Percentiles rank a stretch among this genome's conserved stretches.
Evolutionary conservation across 2,797 vertebrate species (phyloP).

Genomic region (Coilia nasus): DNA sequence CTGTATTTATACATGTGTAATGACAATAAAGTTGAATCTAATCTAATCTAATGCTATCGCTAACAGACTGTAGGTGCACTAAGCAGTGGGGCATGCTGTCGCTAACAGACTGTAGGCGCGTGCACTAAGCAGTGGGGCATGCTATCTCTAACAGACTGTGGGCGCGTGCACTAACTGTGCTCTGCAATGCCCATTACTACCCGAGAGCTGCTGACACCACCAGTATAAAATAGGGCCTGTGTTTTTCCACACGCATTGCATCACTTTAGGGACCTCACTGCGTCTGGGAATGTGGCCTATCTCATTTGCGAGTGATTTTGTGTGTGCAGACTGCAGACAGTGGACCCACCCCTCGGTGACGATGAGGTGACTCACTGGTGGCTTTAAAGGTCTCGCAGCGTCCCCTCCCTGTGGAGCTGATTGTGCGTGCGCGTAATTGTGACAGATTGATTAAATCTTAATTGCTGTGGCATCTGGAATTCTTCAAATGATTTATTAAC

Average conservation of each 20-base stretch:
- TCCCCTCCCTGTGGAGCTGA: too few species aligned
- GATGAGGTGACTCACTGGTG: not conserved
- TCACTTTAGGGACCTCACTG: not conserved
- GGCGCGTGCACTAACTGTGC: too few species aligned
- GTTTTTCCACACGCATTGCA: not conserved
- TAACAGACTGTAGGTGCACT: too few species aligned
- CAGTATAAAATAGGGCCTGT: not conserved
- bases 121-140: not conserved
- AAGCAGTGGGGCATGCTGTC: too few species aligned
- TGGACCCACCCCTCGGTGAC: not conserved
- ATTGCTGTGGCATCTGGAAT: not conserved
- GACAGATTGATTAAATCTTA: not conserved
- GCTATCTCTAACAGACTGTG: constrained; percentile 1
- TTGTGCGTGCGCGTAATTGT: not conserved
- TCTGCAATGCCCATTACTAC: not conserved
- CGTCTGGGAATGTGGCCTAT: not conserved
- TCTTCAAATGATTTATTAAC: not conserved
- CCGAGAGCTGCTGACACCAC: not conserved
- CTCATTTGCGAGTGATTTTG: constrained; percentile 1
- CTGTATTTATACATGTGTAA: too few species aligned
- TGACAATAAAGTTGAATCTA: too few species aligned
- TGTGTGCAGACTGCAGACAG: too few species aligned
- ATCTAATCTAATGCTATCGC: too few species aligned
- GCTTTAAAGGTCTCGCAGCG: not conserved
- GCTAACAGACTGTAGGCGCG: not conserved